Percentiles rank a stretch among this genome's conserved stretches.
Conservation (phyloP, 1,140 invertebrate genomes). For the Polypedilum pembai region DNA sequence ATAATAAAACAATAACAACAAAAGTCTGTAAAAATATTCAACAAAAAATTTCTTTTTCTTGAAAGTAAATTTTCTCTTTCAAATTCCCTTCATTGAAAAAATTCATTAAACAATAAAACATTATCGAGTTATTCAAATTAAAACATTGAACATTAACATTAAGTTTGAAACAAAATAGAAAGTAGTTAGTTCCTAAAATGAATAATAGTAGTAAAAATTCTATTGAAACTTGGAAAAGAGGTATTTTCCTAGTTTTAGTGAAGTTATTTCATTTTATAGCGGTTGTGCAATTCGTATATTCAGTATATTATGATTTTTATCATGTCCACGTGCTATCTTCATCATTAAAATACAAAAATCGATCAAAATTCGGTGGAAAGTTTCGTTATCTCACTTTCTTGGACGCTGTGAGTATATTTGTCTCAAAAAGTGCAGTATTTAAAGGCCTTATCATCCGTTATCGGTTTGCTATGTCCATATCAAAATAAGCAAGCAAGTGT, state of each 20-base stretch:
- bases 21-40: too few species aligned
- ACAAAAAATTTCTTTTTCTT: too few species aligned
- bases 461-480: too few species aligned
- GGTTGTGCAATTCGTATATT: constrained; percentile 59
- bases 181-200: too few species aligned
- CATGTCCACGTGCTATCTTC: constrained; percentile 56
- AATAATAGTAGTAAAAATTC: constrained; percentile 20
- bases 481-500: too few species aligned
- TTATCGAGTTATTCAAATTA: not conserved
- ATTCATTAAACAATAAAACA: not conserved
- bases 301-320: constrained; percentile 64
- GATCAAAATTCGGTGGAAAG: constrained; percentile 58
- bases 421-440: too few species aligned
- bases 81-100: constrained; percentile 27
- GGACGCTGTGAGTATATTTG: constrained; percentile 57
- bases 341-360: constrained; percentile 40
- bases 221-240: constrained; percentile 39
- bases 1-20: too few species aligned
- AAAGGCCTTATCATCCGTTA: too few species aligned
- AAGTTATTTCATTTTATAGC: constrained; percentile 56
- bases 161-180: not conserved
- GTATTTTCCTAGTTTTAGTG: constrained; percentile 42
- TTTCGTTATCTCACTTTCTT: constrained; percentile 82
- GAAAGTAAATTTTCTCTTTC: too few species aligned
- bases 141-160: constrained; percentile 2